Evolutionary conservation across 2,797 vertebrate genomes (phyloP).

Genomic region (Anguilla marmorata): DNA sequence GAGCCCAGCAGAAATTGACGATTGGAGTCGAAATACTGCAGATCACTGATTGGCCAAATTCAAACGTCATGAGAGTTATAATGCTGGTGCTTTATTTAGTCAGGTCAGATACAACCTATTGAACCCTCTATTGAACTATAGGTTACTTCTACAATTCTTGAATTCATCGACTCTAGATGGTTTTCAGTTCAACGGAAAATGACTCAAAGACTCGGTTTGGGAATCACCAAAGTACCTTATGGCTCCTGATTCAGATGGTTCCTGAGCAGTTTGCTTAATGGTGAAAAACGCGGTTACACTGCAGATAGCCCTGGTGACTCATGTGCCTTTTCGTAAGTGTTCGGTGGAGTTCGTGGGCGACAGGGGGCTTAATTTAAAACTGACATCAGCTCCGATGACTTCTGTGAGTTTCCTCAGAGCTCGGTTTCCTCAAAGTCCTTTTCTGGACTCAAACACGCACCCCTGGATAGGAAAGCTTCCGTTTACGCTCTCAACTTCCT

Average conservation of each 20-base stretch:
- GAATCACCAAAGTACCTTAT: not conserved
- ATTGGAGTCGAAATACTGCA: no score
- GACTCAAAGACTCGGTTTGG: not conserved
- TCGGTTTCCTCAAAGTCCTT: not conserved
- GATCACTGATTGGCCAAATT: not conserved
- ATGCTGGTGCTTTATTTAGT: not conserved
- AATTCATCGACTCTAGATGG: no score
- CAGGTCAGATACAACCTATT: no score
- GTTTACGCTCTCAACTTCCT: conserved; percentile 72
- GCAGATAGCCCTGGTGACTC: conserved; percentile 62
- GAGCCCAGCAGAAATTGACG: no score
- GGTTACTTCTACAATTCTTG: no score
- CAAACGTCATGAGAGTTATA: not conserved
- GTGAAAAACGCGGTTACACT: not conserved
- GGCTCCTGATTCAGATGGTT: not conserved
- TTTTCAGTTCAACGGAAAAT: not conserved
- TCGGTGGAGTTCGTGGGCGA: conserved; percentile 84
- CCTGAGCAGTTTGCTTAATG: not conserved
- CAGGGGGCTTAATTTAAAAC: conserved; percentile 65
- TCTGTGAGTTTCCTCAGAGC: conserved; percentile 33
- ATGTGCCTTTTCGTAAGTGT: conserved; percentile 84
- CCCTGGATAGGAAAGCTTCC: not conserved
- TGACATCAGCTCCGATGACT: conserved; percentile 67
- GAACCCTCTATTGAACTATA: no score
- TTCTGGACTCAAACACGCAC: not conserved